Evolutionary conservation across 2,888 invertebrate species (phyloP).

Genomic region (Ferrisia virgata): DNA sequence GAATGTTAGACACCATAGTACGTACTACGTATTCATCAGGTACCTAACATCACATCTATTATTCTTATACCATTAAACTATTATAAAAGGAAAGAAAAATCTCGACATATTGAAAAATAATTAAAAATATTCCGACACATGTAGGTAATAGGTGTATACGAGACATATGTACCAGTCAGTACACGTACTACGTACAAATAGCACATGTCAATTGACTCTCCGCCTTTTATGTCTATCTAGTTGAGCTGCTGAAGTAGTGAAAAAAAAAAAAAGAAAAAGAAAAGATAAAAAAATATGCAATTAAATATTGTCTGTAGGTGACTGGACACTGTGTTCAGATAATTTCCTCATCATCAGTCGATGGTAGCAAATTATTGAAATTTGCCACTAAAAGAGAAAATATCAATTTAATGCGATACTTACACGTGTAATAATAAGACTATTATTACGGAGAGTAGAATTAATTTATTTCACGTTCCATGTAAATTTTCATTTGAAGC

Average conservation of each 20-base stretch:
- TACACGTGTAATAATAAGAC: neutral
- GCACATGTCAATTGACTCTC: neutral
- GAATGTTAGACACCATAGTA: too few species aligned
- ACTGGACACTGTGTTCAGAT: neutral
- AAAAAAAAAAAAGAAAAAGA: too few species aligned
- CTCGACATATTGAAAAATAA: constrained; percentile 8
- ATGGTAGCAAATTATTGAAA: neutral
- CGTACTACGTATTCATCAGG: too few species aligned
- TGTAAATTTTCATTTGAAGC: neutral
- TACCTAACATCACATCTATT: too few species aligned
- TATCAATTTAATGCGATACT: neutral
- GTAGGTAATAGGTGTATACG: too few species aligned
- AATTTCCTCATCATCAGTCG: neutral
- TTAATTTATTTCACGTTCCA: constrained; percentile 13
- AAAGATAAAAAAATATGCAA: constrained; percentile 15
- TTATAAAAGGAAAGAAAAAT: neutral
- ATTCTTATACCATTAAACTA: neutral
- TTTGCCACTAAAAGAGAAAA: constrained; percentile 5
- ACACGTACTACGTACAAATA: neutral
- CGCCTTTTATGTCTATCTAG: too few species aligned
- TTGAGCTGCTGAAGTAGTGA: neutral
- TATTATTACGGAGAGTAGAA: neutral
- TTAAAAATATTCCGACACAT: constrained; percentile 6
- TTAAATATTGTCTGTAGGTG: neutral
- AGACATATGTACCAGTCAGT: too few species aligned